Evolutionary conservation across 2,113 vertebrate genomes (phyloP), one percentile per base, ranked within the genome.

Genomic region (Hippocampus barbouri): DNA sequence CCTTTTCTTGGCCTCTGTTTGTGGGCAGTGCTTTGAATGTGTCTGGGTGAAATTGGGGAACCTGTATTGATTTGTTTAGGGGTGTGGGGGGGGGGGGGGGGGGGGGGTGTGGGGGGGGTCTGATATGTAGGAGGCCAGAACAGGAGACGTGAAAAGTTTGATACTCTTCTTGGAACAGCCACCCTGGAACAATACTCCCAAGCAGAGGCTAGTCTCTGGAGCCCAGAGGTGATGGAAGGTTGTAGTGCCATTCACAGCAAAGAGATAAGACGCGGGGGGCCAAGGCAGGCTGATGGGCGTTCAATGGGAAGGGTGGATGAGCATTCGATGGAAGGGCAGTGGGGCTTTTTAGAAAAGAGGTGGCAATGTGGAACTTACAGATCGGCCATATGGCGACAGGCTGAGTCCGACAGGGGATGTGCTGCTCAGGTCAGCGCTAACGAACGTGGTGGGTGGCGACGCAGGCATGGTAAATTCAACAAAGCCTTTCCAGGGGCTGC

Each of bases 401-500:
- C 90, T 90, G 88, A 94, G 91, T 84, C 90, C 90, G 83, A 94
- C 85, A 79, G 91, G 86, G 84, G 91, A 91, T 66, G 88, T 88
- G 88, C 88, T 94, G 89, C 93, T 93, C 91, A 94, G 85, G 87
- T 89, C 90, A 88, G 89, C 89, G 85, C 87, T 93, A 92, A 91
- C 88, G 81, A 90, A 91, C 80, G 88, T 86, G 85, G 91, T 84
- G 89, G 90, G 89, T 88, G 92, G 90, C 75, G 92, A 93, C 84
- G 91, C 90, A 76, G 91, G 92, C 90, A 90, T 86, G 88, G 89
- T 86, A 93, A 88, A 87, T 88, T 87, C 85, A 85, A 92, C 90
- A 94, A 94, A 94, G 90, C 89, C 90, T 91, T 93, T 93, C 90
- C 89, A 94, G 81, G 88, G 89, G 88, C 91, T 87, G 91, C 90